Evolutionary conservation across 2,797 vertebrate species (phyloP).

Genomic region (Rousettus madagascariensis): DNA sequence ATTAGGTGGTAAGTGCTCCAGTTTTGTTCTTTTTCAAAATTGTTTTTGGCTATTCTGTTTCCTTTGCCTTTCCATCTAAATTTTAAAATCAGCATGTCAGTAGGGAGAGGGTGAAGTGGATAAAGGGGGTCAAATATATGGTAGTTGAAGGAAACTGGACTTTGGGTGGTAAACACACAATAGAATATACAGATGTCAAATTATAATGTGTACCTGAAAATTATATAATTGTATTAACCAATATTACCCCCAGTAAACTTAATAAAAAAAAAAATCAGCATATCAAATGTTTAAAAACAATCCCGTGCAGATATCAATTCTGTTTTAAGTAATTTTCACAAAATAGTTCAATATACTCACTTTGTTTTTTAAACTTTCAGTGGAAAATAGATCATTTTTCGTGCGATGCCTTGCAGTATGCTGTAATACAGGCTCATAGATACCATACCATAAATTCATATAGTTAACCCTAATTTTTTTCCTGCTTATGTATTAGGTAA

Average conservation of each 20-base stretch:
- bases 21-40: neutral
- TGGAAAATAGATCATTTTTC: neutral
- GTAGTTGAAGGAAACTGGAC: too few species aligned
- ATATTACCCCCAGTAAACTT: too few species aligned
- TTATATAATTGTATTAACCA: too few species aligned
- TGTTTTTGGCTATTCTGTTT: neutral
- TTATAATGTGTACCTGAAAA: too few species aligned
- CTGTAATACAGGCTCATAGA: neutral
- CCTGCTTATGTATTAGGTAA: neutral
- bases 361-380: neutral
- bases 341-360: neutral
- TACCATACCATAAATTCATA: neutral
- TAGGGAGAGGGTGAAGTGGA: too few species aligned
- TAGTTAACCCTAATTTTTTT: neutral
- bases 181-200: too few species aligned
- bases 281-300: neutral
- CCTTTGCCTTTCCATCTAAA: neutral
- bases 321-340: conserved; percentile 11
- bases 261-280: too few species aligned
- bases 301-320: neutral
- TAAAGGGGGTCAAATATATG: too few species aligned
- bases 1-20: neutral
- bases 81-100: neutral
- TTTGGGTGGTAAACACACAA: too few species aligned
- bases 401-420: neutral